Percentiles rank a stretch among this genome's conserved stretches.
phyloP scores from a whole-genome alignment of 2,888 invertebrate species.

The Drosophila sordidula region DNA sequence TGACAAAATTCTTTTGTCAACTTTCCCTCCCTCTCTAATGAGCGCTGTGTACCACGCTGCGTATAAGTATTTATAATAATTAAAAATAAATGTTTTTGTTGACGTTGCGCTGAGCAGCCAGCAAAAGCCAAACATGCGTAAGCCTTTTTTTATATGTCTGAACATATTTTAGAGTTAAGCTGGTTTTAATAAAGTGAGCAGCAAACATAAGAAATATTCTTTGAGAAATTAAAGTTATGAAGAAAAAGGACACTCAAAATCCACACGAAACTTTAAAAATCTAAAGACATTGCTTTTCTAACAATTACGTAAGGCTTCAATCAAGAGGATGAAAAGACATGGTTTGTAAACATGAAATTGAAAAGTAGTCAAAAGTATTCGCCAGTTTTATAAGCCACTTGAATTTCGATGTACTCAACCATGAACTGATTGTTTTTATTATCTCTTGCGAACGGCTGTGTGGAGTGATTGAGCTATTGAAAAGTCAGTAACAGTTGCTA shows the following conservation, averaged over 20 bases:
- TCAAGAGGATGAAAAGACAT: constrained; percentile 2
- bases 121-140: not conserved
- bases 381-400: constrained; percentile 12
- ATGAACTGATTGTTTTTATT: constrained; percentile 13
- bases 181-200: no score
- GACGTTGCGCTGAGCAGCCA: constrained; percentile 9
- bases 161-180: constrained; percentile 1
- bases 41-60: constrained; percentile 19
- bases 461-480: constrained; percentile 4
- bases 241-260: not conserved
- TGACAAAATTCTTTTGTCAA: constrained; percentile 9
- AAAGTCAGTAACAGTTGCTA: constrained; percentile 27
- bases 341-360: constrained; percentile 18
- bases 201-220: not conserved
- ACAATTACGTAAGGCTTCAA: not conserved
- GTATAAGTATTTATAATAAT: constrained; percentile 37
- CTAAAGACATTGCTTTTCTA: not conserved
- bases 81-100: constrained; percentile 1
- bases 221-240: not conserved
- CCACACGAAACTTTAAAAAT: not conserved
- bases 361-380: constrained; percentile 15
- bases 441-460: constrained; percentile 1
- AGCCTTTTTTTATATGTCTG: not conserved
- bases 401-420: constrained; percentile 12
- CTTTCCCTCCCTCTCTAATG: constrained; percentile 8